These are phyloP conservation scores for Cantharis lateralis DNA, from an alignment of 2,888 invertebrate species.

Conservation along the genomic window DNA sequence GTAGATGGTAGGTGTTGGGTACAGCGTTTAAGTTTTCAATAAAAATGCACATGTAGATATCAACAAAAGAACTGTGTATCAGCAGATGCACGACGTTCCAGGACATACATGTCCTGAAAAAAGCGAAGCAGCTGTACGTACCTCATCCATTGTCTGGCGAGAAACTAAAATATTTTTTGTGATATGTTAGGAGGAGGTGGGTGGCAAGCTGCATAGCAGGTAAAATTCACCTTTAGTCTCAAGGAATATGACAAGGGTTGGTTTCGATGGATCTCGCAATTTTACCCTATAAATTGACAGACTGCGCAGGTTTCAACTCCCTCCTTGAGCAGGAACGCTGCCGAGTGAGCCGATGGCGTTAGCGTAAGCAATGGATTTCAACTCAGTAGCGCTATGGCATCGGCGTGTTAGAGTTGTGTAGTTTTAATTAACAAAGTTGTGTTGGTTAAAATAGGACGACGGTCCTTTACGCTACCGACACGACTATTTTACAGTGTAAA, in stretches of 20 bases:
- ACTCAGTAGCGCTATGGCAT: conserved; percentile 29
- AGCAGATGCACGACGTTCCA: conserved; percentile 29
- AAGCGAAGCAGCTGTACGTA: conserved; percentile 32
- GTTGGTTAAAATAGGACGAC: conserved; percentile 5
- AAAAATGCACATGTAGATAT: background rate
- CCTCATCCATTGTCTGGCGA: conserved; percentile 27
- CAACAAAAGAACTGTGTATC: conserved; percentile 6
- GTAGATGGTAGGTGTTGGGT: background rate
- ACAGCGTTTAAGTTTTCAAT: background rate
- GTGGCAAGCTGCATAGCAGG: conserved; percentile 47
- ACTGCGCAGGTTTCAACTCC: conserved; percentile 31
- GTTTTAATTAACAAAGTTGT: conserved; percentile 8
- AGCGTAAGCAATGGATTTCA: conserved; percentile 7
- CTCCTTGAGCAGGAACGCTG: conserved; percentile 12
- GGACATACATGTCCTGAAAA: conserved; percentile 29
- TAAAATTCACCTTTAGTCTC: conserved; percentile 38
- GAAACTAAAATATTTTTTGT: conserved; percentile 31
- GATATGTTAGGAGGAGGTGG: conserved; percentile 39
- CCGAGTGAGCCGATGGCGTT: conserved; percentile 1
- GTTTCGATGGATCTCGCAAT: conserved; percentile 21
- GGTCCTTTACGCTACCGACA: background rate
- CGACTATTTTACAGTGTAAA: background rate
- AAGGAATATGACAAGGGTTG: conserved; percentile 28
- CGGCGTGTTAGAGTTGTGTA: conserved; percentile 9
- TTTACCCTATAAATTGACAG: conserved; percentile 12